Evolutionary conservation across 2,888 invertebrate genomes (phyloP), one percentile per base, ranked within the genome.

Genomic region (Drosophila imparisetae): DNA sequence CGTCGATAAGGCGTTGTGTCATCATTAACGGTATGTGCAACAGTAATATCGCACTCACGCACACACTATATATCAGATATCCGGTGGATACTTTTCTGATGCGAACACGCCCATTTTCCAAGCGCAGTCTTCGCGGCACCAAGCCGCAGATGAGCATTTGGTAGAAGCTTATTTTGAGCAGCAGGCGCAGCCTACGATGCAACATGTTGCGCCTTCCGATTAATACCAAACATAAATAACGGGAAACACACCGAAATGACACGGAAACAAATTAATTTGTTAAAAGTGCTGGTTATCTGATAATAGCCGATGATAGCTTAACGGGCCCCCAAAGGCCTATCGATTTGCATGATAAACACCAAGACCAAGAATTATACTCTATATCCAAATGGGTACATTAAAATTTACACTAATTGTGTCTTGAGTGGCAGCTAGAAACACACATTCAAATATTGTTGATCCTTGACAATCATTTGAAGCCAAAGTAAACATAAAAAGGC

Each of bases 31-130:
- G 72, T 1, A 77, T 21, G 48, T 54, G 70, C 24, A 67, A 1
- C 11, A 86, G 2, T 0, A 90, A 8, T 10, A 59, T 2, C 4
- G 6, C 13, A 4, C 60, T 48, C 1, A 80, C 2, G 10, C 61
- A 48, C 0, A 50, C 4, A 11, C 86, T 90, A 24, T 85, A 85
- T 24, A 71, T 34, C 7, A 80, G 40, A 34, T 85, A 90, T 0
- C 40, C 6, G 8, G n/a, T 8, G 18, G 90, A 71, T 2, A 58
- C 15, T 38, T 66, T 55, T 29, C 54, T 15, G 8, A 75, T 48
- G 6, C 29, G 18, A 13, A 57, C 21, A 0, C 42, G 21, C 6
- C 32, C 8, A 6, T 32, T 18, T 7, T n/a, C 36, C 8, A 72
- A 27, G 1, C 32, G 38, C 24, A 84, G 7, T 18, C 50, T 69